Evolutionary conservation across 2,888 invertebrate genomes (phyloP).

Genomic region (Ischnura elegans): DNA sequence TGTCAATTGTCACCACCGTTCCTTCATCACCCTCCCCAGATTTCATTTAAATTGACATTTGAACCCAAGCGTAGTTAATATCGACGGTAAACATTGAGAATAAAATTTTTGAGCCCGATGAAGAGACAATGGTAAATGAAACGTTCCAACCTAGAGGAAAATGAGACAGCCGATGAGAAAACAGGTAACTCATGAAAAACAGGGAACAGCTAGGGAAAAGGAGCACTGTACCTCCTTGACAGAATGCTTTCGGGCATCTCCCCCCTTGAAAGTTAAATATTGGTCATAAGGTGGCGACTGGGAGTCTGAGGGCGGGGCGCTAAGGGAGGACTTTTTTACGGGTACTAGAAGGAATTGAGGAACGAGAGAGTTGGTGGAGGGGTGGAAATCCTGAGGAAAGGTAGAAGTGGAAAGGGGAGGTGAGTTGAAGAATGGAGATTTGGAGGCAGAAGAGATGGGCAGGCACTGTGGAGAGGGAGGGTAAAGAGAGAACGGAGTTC

Average conservation of each 20-base stretch:
- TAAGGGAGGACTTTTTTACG: slow-evolving; percentile 55
- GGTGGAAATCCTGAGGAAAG: background rate
- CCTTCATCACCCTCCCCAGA: background rate
- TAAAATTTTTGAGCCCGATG: background rate
- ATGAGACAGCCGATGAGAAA: slow-evolving; percentile 42
- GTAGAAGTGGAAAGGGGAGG: background rate
- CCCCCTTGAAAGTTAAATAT: slow-evolving; percentile 61
- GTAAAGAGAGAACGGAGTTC: too few species aligned
- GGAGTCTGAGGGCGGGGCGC: slow-evolving; percentile 63
- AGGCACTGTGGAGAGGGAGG: too few species aligned
- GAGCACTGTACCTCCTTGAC: slow-evolving; percentile 37
- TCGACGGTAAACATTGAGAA: background rate
- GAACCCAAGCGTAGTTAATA: background rate
- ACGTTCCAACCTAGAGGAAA: background rate
- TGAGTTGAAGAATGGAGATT: background rate
- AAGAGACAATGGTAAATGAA: background rate
- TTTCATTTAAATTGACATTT: background rate
- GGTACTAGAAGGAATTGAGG: background rate
- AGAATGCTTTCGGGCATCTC: slow-evolving; percentile 60
- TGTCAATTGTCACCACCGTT: background rate
- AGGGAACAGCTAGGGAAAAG: background rate
- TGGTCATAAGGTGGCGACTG: slow-evolving; percentile 57
- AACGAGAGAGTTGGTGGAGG: background rate
- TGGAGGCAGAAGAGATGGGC: background rate
- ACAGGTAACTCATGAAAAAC: slow-evolving; percentile 63